A percentile compares a stretch with the other conserved stretches of the same genome.
These are phyloP conservation scores for Eumerus sabulonum DNA, from an alignment of 2,888 invertebrate species.

Conservation along the genomic window DNA sequence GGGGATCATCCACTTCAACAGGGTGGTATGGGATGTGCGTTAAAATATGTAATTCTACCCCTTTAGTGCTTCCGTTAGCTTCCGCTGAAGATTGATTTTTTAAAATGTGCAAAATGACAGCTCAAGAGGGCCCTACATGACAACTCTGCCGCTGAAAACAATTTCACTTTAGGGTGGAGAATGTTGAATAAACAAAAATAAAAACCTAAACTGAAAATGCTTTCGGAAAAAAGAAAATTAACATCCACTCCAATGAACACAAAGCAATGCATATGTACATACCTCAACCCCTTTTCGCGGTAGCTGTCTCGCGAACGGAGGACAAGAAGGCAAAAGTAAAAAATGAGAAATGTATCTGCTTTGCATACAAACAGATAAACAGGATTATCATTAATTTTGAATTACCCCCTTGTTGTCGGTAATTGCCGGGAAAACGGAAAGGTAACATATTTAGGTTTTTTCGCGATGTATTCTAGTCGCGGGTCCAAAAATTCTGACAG, in stretches of 20 bases:
- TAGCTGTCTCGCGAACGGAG: neutral
- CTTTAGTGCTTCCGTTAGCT: conserved; percentile 3
- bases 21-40: neutral
- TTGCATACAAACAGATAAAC: conserved; percentile 40
- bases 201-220: conserved; percentile 11
- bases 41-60: conserved; percentile 13
- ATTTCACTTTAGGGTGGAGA: conserved; percentile 23
- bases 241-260: conserved; percentile 36
- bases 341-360: conserved; percentile 38
- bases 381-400: conserved; percentile 57
- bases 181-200: neutral
- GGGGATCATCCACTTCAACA: neutral
- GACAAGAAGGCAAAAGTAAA: neutral
- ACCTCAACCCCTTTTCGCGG: conserved; percentile 24
- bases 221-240: conserved; percentile 20
- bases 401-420: conserved; percentile 46
- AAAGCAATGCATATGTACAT: conserved; percentile 8
- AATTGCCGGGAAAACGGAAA: conserved; percentile 36
- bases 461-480: conserved; percentile 30
- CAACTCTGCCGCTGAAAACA: conserved; percentile 26
- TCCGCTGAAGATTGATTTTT: conserved; percentile 38
- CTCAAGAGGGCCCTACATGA: conserved; percentile 31
- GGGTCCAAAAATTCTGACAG: conserved; percentile 44
- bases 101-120: conserved; percentile 41
- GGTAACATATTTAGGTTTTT: conserved; percentile 30